Evolutionary conservation across 2,797 vertebrate species (phyloP).

Genomic region (Delichon dasypus): DNA sequence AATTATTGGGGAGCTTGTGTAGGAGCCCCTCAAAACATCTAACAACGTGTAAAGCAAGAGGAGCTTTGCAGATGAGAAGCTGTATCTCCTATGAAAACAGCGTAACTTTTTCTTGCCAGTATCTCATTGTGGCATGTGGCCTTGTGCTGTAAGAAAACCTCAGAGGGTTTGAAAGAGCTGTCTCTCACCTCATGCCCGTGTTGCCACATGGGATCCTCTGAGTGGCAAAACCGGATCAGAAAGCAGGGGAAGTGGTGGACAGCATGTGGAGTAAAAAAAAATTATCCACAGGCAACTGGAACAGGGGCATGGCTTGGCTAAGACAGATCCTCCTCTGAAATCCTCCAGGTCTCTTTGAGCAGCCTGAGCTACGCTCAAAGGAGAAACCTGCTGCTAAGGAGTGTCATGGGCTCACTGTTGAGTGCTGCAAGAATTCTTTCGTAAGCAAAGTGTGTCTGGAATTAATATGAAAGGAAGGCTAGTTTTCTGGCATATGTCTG

Average conservation of each 20-base stretch:
- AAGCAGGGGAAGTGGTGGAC: not conserved
- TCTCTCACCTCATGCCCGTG: accelerated
- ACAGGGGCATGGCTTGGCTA: not conserved
- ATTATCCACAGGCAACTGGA: not conserved
- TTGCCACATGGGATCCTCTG: accelerated
- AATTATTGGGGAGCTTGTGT: not conserved
- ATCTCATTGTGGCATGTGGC: accelerated
- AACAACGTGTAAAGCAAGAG: accelerated
- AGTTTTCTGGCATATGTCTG: not conserved
- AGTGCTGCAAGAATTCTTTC: not conserved
- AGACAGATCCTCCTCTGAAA: not conserved
- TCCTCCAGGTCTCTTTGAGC: not conserved
- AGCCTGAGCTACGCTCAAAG: accelerated
- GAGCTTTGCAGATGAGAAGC: not conserved
- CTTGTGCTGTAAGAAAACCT: not conserved
- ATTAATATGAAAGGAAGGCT: not conserved
- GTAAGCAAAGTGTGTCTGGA: not conserved
- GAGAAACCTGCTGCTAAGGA: not conserved
- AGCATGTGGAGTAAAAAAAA: not conserved
- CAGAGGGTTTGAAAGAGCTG: not conserved
- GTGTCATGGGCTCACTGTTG: accelerated
- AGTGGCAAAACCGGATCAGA: not conserved
- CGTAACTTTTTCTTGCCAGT: not conserved
- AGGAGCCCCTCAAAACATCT: not conserved
- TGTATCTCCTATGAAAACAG: not conserved